Evolutionary conservation across 2,113 vertebrate genomes (phyloP).

Genomic region (Chamaetylas fuelleborni): DNA sequence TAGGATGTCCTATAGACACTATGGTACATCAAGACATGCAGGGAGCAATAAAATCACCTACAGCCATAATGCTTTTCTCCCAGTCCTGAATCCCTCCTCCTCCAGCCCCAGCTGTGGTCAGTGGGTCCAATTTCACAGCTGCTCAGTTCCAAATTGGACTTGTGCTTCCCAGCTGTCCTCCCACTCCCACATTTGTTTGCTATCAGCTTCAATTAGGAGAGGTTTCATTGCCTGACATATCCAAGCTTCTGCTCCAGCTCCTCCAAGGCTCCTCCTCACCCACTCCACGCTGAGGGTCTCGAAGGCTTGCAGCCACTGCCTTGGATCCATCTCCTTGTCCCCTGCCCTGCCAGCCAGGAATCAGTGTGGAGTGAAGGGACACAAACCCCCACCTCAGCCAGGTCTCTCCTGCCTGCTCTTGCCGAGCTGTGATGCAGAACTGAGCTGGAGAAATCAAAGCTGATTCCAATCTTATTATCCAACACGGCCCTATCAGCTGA

Average conservation of each 20-base stretch:
- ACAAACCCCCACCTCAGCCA: background rate
- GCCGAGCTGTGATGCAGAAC: conserved; percentile 1
- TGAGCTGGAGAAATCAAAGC: conserved; percentile 67
- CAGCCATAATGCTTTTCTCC: fast-evolving
- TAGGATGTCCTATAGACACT: fast-evolving
- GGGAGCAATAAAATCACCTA: background rate
- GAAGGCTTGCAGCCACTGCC: background rate
- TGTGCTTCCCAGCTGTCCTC: conserved; percentile 55
- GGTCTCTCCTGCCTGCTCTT: background rate
- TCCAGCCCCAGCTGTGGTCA: conserved; percentile 68
- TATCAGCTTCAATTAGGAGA: conserved; percentile 72
- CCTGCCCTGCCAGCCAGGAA: background rate
- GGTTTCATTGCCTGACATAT: conserved; percentile 46
- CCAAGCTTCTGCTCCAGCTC: background rate
- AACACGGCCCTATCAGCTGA: conserved; percentile 75
- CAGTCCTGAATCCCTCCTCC: background rate
- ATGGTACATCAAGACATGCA: fast-evolving
- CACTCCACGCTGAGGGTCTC: fast-evolving
- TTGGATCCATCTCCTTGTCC: background rate
- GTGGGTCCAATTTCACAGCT: conserved; percentile 71
- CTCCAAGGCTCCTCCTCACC: background rate
- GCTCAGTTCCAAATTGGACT: conserved; percentile 60
- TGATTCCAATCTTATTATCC: conserved; percentile 80
- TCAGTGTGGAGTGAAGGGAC: background rate
- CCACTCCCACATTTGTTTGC: conserved; percentile 48